phyloP scores from a whole-genome alignment of 2,888 invertebrate species.

The Neoitamus cyanurus region DNA sequence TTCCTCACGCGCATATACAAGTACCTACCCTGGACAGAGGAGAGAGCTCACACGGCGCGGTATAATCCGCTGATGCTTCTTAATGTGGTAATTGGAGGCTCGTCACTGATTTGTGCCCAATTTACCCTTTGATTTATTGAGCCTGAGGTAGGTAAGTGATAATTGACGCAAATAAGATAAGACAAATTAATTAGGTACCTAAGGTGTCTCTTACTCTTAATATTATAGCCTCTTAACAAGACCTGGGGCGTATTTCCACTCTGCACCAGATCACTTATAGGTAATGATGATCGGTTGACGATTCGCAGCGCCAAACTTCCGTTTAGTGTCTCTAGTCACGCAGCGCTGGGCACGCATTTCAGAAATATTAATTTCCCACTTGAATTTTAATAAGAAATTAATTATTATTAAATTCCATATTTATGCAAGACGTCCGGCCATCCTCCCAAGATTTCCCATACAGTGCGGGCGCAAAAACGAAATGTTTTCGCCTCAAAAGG shows the following conservation, averaged over 20 bases:
- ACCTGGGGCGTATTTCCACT: not conserved
- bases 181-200: slow-evolving; percentile 23
- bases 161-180: slow-evolving; percentile 22
- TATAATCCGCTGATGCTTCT: slow-evolving; percentile 4
- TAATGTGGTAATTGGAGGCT: slow-evolving; percentile 24
- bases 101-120: slow-evolving; percentile 24
- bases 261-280: not conserved
- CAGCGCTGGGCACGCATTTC: not conserved
- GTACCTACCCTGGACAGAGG: not conserved
- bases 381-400: slow-evolving; percentile 28
- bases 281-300: not conserved
- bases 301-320: not conserved
- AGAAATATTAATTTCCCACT: slow-evolving; percentile 20
- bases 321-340: not conserved
- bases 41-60: not conserved
- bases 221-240: not conserved
- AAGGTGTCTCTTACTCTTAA: not conserved
- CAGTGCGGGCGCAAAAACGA: not conserved
- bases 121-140: slow-evolving; percentile 3
- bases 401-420: slow-evolving; percentile 25
- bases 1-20: not conserved
- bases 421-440: not conserved
- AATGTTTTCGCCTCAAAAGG: slow-evolving; percentile 11
- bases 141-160: slow-evolving; percentile 28
- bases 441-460: not conserved